Base-by-base conservation (phyloP, 2,888 invertebrate species). In the Myathropa florea region DNA sequence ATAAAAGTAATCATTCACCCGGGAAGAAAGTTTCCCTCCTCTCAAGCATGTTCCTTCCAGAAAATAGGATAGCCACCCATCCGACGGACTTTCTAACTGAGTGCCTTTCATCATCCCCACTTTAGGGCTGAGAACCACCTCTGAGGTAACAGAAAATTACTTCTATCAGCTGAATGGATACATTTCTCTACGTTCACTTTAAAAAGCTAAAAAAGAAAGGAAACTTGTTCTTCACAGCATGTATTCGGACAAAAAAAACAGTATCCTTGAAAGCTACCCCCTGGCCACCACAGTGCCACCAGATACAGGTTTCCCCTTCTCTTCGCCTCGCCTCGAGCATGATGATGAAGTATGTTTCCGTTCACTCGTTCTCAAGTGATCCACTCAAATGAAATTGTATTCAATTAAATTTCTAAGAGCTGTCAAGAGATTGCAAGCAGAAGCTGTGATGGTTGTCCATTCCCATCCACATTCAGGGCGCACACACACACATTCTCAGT, bases 351-450 rank as follows among this genome's bases (percentile, higher is more conserved):
- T 33, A 68, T 68, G 59, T 39, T 70, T 70, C 70, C 36, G 23
- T 36, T 70, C 59, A 36, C 33, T 70, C 33, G n/a, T 59, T 36
- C 23, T 59, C 70, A 70, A 70, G 57, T 59, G 57, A 70, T 70
- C 70, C 36, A 70, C 70, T 70, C 26, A 39, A 53, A 65, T 28
- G 28, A 65, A 39, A 70, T 33, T 59, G 68, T 70, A 24, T 70
- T 70, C 57, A 70, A 70, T 59, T 59, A 59, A 59, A 70, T 59
- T 70, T 18, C 33, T 33, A 10, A 30, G 30, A 67, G 67, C 67
- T 53, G 68, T 55, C 55, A 55, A 10, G n/a, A 53, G 21, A 53
- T 46, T 28, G 12, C 10, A 24, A 1, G 30, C 14, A n/a, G n/a
- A n/a, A n/a, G n/a, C n/a, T n/a, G 21, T 18, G 10, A 10, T 53